These are phyloP conservation scores for Pituophis catenifer DNA, from an alignment of 2,113 vertebrate species.

Conservation along the genomic window DNA sequence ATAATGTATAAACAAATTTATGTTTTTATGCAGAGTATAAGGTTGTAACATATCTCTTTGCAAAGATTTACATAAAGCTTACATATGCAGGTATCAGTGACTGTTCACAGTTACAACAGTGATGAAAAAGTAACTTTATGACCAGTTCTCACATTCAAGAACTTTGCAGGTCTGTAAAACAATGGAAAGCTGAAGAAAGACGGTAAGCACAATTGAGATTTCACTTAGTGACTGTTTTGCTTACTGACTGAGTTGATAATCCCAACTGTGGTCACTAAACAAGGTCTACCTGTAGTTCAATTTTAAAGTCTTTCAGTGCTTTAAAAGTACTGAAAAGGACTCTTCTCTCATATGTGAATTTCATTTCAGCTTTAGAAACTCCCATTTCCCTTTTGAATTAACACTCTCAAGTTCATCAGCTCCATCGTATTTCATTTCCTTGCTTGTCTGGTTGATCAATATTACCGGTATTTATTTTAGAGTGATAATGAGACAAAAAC, in stretches of 20 bases:
- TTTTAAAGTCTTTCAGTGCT: neutral
- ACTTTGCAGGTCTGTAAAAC: neutral
- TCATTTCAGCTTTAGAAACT: neutral
- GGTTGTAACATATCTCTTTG: neutral
- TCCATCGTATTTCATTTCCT: neutral
- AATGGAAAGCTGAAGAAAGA: neutral
- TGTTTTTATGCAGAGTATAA: neutral
- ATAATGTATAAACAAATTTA: neutral
- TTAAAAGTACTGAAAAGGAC: neutral
- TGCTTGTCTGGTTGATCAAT: neutral
- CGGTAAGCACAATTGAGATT: neutral
- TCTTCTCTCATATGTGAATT: neutral
- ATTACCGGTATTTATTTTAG: neutral
- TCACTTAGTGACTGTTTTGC: neutral
- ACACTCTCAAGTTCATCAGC: constrained; percentile 15
- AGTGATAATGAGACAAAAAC: neutral
- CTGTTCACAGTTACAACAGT: neutral
- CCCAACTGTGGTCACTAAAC: neutral
- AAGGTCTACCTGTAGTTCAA: neutral
- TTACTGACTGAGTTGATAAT: neutral
- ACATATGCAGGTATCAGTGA: neutral
- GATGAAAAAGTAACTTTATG: neutral
- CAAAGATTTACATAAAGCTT: neutral
- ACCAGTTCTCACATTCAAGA: neutral
- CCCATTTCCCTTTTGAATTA: constrained; percentile 8